These are phyloP conservation scores for Intellagama lesueurii DNA, from an alignment of 2,797 vertebrate genomes.

Conservation along the genomic window DNA sequence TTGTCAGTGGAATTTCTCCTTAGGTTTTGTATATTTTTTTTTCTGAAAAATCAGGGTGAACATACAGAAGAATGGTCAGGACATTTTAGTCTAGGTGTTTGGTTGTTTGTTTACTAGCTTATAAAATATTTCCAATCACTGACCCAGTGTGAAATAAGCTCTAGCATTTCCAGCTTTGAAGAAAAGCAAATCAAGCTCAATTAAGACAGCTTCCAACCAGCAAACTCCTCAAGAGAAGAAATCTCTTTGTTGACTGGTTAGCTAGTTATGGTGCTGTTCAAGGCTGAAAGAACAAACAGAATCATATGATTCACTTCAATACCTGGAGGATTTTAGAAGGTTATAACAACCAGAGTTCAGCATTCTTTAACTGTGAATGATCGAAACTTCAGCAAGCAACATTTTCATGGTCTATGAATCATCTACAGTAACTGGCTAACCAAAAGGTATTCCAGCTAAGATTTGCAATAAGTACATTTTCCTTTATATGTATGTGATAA, in stretches of 20 bases:
- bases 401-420: too few relatives aligned
- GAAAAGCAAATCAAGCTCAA: constrained; percentile 4
- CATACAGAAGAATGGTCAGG: constrained; percentile 6
- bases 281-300: constrained; percentile 2
- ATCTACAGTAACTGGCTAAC: too few relatives aligned
- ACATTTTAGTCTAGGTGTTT: not conserved
- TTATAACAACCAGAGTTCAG: not conserved
- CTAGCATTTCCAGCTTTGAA: constrained; percentile 1
- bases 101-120: not conserved
- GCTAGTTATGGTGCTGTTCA: not conserved
- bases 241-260: constrained; percentile 2
- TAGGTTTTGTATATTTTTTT: not conserved
- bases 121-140: constrained; percentile 5
- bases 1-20: not conserved
- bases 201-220: not conserved
- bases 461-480: too few relatives aligned
- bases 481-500: too few relatives aligned
- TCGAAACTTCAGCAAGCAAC: too few relatives aligned
- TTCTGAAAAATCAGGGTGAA: not conserved
- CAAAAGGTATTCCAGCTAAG: too few relatives aligned
- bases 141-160: not conserved
- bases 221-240: not conserved
- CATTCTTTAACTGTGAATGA: not conserved
- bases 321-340: not conserved
- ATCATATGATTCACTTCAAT: not conserved